Evolutionary conservation across 2,888 invertebrate species (phyloP).

Genomic region (Drosophila dives): DNA sequence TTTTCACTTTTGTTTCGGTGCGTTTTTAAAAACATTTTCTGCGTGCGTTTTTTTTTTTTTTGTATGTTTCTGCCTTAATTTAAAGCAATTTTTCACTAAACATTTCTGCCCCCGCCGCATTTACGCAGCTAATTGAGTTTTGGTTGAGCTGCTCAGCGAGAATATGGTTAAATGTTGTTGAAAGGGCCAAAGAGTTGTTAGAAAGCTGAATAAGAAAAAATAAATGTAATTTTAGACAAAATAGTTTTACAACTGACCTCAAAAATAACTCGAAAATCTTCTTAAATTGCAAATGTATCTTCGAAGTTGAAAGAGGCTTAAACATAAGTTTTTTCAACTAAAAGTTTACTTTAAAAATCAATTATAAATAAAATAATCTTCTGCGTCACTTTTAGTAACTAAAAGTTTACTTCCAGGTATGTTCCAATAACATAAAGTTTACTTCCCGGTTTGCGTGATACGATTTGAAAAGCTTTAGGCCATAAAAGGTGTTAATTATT

Average conservation of each 20-base stretch:
- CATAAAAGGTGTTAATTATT: constrained; percentile 2
- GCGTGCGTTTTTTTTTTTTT: constrained; percentile 4
- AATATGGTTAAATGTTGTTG: constrained; percentile 13
- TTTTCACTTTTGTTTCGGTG: constrained; percentile 68
- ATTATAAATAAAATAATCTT: not conserved
- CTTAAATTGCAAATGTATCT: not conserved
- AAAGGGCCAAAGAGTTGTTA: constrained; percentile 4
- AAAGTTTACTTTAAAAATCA: not conserved
- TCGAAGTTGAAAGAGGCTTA: not conserved
- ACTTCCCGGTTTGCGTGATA: not conserved
- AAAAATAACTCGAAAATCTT: not conserved
- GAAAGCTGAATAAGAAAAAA: constrained; percentile 19
- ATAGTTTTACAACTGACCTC: not conserved
- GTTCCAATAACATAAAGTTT: not conserved
- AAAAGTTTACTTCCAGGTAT: not conserved
- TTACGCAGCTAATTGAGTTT: constrained; percentile 24
- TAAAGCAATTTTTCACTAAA: constrained; percentile 56
- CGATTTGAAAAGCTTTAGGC: not conserved
- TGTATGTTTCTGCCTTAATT: constrained; percentile 30
- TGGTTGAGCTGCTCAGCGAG: constrained; percentile 10
- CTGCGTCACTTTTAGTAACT: not conserved
- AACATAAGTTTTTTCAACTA: not conserved
- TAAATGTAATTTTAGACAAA: not conserved
- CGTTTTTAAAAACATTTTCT: constrained; percentile 46
- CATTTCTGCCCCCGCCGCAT: constrained; percentile 27